Percentiles rank a stretch among this genome's conserved stretches.
These are phyloP conservation scores for Emydocephalus ijimae DNA, from an alignment of 2,113 vertebrate species.

Conservation along the genomic window DNA sequence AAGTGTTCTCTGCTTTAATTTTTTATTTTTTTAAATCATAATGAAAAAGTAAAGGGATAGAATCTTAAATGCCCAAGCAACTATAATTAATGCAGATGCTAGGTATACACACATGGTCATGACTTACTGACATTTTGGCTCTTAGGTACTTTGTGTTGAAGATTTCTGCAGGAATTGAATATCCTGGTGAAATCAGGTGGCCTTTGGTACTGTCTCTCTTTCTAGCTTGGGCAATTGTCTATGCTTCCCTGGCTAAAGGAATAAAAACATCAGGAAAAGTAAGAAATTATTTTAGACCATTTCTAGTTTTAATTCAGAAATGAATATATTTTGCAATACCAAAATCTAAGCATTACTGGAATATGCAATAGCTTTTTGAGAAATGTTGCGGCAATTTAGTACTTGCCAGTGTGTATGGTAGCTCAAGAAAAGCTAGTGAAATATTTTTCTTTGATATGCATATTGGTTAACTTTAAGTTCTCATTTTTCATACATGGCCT, in stretches of 20 bases:
- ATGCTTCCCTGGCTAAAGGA: slow-evolving; percentile 93
- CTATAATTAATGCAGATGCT: not conserved
- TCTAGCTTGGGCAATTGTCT: slow-evolving; percentile 95
- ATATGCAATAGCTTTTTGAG: not conserved
- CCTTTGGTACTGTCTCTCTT: slow-evolving; percentile 87
- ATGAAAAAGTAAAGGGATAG: slow-evolving; percentile 14
- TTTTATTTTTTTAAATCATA: not conserved
- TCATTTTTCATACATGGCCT: not conserved
- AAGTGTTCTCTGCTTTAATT: not conserved
- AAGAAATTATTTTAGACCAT: slow-evolving; percentile 51
- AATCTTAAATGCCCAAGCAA: not conserved
- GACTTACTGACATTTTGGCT: not conserved
- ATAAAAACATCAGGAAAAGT: slow-evolving; percentile 99
- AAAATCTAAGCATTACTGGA: not conserved
- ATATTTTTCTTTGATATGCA: not conserved
- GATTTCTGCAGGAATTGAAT: slow-evolving; percentile 97
- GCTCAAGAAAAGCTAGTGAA: not conserved
- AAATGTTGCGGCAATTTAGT: not conserved
- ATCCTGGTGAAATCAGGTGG: slow-evolving; percentile 94
- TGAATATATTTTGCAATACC: not conserved
- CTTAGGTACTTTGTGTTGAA: slow-evolving; percentile 94
- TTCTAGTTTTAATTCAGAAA: not conserved
- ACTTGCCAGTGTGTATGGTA: not conserved
- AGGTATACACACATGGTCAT: not conserved
- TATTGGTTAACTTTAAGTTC: not conserved